Conservation (phyloP, 53 echinoderm and acorn worm species). For the Pentamera pediparva region DNA sequence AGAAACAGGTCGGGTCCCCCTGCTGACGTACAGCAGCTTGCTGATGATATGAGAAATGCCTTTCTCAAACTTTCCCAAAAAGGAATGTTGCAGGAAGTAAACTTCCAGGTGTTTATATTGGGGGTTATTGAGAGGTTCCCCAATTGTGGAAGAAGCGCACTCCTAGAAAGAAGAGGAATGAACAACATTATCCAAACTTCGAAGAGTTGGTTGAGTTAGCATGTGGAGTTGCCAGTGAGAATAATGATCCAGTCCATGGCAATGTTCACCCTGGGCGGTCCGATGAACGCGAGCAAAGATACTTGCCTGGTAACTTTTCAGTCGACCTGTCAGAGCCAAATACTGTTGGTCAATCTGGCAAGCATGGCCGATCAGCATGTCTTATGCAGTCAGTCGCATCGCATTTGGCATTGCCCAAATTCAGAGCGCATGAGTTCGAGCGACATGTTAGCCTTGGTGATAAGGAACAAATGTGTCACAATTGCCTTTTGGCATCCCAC, state of each 20-base stretch:
- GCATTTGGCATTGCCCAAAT: too few species aligned
- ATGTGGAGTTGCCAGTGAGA: neutral
- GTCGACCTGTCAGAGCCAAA: slow-evolving; percentile 2
- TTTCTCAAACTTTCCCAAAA: slow-evolving; percentile 24
- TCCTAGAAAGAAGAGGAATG: slow-evolving; percentile 1
- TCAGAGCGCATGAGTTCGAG: too few species aligned
- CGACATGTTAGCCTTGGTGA: too few species aligned
- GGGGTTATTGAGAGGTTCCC: slow-evolving; percentile 33
- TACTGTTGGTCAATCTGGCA: too few species aligned
- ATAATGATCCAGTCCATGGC: slow-evolving; percentile 6
- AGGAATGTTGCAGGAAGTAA: slow-evolving; percentile 18
- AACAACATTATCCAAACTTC: slow-evolving; percentile 11
- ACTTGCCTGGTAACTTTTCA: neutral
- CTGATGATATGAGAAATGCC: slow-evolving; percentile 38
- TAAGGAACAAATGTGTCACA: too few species aligned
- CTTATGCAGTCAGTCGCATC: neutral
- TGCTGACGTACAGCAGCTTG: slow-evolving; percentile 38
- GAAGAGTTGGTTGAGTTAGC: slow-evolving; percentile 10
- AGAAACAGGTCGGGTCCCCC: slow-evolving; percentile 15
- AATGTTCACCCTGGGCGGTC: neutral
- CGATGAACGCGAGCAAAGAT: neutral
- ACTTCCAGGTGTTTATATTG: slow-evolving; percentile 33
- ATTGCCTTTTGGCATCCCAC: too few species aligned
- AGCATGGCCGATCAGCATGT: too few species aligned
- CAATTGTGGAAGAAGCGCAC: slow-evolving; percentile 30